Base-by-base conservation (phyloP, 2,888 invertebrate species). In the Norana najaformis region DNA sequence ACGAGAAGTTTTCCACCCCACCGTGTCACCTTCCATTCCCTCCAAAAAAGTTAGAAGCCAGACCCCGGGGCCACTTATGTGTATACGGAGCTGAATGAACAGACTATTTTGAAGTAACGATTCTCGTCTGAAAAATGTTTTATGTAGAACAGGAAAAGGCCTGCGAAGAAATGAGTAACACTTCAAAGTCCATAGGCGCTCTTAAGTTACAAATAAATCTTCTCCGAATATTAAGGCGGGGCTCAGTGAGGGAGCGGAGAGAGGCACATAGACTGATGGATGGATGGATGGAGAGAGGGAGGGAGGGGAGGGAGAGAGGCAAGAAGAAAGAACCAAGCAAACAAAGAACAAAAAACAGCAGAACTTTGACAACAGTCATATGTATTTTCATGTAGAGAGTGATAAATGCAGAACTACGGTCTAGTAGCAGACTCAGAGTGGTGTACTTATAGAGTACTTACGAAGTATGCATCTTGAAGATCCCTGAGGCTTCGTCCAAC, bases 401-500 rank as follows among this genome's bases (percentile, higher is more conserved):
- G 41, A 20, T 41, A 11, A 41, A 41, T 41, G 13, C 18, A 20
- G 14, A n/a, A n/a, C n/a, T n/a, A n/a, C n/a, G n/a, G n/a, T n/a
- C n/a, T n/a, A n/a, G n/a, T n/a, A n/a, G n/a, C n/a, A n/a, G n/a
- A n/a, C n/a, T n/a, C n/a, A n/a, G n/a, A 30, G 6, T 8, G 16
- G 69, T 30, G 38, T 88, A 34, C 69, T 37, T 34, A 18, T 23
- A 39, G 69, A 37, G 35, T 95, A 97, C 97, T 97, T 96, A 97
- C 97, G 97, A 93, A 97, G 96, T 93, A 97, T 96, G 95, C 97
- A 97, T 89, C 97, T 96, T 92, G 96, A 96, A 83, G 96, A 96
- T 92, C 96, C 96, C 11, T 96, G 96, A 93, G 97, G 96, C 93
- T 96, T 96, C 35, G 96, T 96, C 97, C 97, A 98, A 30, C 97